These are phyloP conservation scores for Antheraea pernyi DNA, from an alignment of 1,140 invertebrate species.

Conservation along the genomic window DNA sequence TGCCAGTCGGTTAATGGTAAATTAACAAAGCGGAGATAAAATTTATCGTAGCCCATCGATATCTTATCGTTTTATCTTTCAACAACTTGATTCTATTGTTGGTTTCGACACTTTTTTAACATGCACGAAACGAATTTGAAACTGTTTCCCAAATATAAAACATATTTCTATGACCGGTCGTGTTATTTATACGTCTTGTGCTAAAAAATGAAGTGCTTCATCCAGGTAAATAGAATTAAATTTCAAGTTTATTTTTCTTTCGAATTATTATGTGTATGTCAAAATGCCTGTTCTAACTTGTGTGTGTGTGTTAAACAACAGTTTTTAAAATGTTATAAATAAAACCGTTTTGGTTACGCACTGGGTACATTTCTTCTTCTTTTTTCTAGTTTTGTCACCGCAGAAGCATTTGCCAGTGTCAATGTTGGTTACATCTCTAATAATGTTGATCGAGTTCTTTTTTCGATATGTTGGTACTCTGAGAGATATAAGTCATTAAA, in stretches of 20 bases:
- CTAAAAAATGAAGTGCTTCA: neutral
- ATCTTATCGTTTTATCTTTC: slow-evolving; percentile 21
- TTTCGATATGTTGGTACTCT: neutral
- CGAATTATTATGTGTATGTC: slow-evolving; percentile 6
- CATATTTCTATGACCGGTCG: neutral
- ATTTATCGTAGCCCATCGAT: slow-evolving; percentile 21
- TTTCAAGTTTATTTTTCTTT: neutral
- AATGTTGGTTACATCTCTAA: neutral
- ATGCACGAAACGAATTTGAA: neutral
- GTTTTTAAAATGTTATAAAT: neutral
- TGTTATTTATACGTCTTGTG: neutral
- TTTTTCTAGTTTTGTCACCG: too few relatives aligned
- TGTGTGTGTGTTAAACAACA: neutral
- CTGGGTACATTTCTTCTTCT: neutral
- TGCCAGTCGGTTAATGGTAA: slow-evolving; percentile 1
- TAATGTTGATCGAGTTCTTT: neutral
- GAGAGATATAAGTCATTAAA: too few relatives aligned
- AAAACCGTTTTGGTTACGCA: neutral
- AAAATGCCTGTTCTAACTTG: slow-evolving; percentile 11
- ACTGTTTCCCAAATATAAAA: neutral
- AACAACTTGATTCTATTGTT: slow-evolving; percentile 16
- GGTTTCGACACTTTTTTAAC: neutral
- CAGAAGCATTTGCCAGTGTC: too few relatives aligned
- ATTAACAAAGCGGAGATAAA: slow-evolving; percentile 19
- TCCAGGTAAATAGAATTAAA: slow-evolving; percentile 2